A percentile compares a stretch with the other conserved stretches of the same genome.
These are phyloP conservation scores for Standfussiana lucernea DNA, from an alignment of 2,888 invertebrate species.

Conservation along the genomic window DNA sequence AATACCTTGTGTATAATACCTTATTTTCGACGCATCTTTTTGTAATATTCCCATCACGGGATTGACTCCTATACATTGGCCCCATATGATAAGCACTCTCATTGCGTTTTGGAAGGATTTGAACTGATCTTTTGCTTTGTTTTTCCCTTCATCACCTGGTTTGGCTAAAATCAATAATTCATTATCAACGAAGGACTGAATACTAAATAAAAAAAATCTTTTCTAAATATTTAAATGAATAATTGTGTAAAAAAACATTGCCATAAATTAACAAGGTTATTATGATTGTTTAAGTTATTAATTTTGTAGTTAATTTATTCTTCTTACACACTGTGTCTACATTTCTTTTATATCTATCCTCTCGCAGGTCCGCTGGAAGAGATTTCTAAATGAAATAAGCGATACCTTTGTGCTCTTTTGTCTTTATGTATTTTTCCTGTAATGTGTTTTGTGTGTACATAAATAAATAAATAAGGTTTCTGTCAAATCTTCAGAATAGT, in stretches of 20 bases:
- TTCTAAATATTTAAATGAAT: background rate
- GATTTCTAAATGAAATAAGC: too few relatives aligned
- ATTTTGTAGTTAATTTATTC: too few relatives aligned
- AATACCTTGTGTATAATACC: too few relatives aligned
- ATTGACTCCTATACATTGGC: slow-evolving; percentile 75
- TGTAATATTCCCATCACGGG: slow-evolving; percentile 72
- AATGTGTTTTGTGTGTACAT: too few relatives aligned
- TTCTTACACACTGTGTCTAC: too few relatives aligned
- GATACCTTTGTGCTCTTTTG: too few relatives aligned
- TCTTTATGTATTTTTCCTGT: too few relatives aligned
- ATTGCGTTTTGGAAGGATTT: slow-evolving; percentile 73
- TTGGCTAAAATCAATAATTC: slow-evolving; percentile 23
- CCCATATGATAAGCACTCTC: slow-evolving; percentile 71
- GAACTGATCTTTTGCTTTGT: slow-evolving; percentile 62
- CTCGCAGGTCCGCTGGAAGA: too few relatives aligned
- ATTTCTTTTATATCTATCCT: too few relatives aligned
- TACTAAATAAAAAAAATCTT: background rate
- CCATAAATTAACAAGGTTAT: background rate
- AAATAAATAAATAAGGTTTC: background rate
- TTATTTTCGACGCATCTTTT: slow-evolving; percentile 70
- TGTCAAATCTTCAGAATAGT: background rate
- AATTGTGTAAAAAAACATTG: background rate
- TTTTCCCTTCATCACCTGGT: background rate
- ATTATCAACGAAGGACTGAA: background rate
- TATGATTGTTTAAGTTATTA: too few relatives aligned